Evolutionary conservation across 2,113 vertebrate genomes (phyloP).

Genomic region (Gobiocypris rarus): DNA sequence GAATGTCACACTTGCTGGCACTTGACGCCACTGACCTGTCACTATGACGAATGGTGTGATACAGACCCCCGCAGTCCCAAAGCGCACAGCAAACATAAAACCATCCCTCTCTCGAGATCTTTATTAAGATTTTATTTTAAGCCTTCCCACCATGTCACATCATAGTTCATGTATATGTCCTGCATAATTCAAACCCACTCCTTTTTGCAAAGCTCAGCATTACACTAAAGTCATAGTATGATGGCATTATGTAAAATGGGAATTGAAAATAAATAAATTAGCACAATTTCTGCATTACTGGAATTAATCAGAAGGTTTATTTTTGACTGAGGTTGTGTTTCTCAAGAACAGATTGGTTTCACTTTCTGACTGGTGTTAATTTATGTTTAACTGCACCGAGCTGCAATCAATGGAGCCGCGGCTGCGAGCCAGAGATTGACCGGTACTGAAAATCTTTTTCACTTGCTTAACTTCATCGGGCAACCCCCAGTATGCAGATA

Average conservation of each 20-base stretch:
- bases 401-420: conserved; percentile 70
- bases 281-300: conserved; percentile 52
- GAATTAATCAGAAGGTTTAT: conserved; percentile 59
- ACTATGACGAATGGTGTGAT: conserved; percentile 69
- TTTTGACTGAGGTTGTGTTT: conserved; percentile 56
- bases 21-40: conserved; percentile 75
- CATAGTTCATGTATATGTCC: neutral
- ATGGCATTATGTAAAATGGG: neutral
- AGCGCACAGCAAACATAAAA: conserved; percentile 28
- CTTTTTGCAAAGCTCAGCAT: neutral
- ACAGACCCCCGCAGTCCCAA: conserved; percentile 37
- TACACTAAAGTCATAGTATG: conserved; percentile 34
- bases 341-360: conserved; percentile 60
- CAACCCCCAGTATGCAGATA: neutral
- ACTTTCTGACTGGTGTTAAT: conserved; percentile 69
- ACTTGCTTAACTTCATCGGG: conserved; percentile 39
- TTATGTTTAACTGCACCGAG: conserved; percentile 68
- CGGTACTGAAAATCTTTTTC: conserved; percentile 59
- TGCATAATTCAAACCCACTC: neutral
- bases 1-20: conserved; percentile 73
- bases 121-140: conserved; percentile 70
- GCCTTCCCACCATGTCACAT: conserved; percentile 23
- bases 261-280: conserved; percentile 31
- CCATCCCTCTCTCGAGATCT: conserved; percentile 52
- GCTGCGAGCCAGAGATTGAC: conserved; percentile 55